phyloP scores from a whole-genome alignment of 2,888 invertebrate genomes.

The Heliconius cydno region DNA sequence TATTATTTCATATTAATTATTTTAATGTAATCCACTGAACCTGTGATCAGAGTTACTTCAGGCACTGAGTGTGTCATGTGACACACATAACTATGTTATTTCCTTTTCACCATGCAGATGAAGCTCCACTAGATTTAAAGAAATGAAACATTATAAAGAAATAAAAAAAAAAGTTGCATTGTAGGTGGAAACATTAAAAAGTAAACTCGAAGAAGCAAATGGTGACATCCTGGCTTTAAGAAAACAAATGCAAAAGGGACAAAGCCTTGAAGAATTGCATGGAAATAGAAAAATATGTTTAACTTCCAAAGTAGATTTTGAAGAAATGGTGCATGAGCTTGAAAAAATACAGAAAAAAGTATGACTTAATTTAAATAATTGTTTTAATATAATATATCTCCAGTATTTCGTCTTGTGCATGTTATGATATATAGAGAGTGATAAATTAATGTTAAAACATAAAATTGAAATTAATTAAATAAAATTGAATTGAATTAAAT shows the following conservation, averaged over 20 bases:
- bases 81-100: no score
- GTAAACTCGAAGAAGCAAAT: slow-evolving; percentile 87
- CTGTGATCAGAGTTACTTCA: no score
- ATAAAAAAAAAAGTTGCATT: slow-evolving; percentile 20
- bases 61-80: no score
- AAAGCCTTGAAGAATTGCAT: slow-evolving; percentile 53
- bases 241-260: slow-evolving; percentile 70
- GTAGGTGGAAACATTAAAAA: slow-evolving; percentile 87
- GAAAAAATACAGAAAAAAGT: slow-evolving; percentile 87
- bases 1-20: no score
- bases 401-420: no score
- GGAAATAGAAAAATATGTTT: slow-evolving; percentile 50
- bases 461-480: no score
- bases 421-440: background rate
- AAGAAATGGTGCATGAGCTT: slow-evolving; percentile 86
- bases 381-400: background rate
- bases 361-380: slow-evolving; percentile 30
- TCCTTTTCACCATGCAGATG: no score
- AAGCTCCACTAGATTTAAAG: background rate
- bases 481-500: no score
- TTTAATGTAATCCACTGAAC: no score
- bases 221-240: slow-evolving; percentile 88
- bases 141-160: background rate
- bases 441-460: no score
- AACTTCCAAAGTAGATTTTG: slow-evolving; percentile 79